These are phyloP conservation scores for Agriotes lineatus DNA, from an alignment of 2,888 invertebrate species.

Conservation along the genomic window DNA sequence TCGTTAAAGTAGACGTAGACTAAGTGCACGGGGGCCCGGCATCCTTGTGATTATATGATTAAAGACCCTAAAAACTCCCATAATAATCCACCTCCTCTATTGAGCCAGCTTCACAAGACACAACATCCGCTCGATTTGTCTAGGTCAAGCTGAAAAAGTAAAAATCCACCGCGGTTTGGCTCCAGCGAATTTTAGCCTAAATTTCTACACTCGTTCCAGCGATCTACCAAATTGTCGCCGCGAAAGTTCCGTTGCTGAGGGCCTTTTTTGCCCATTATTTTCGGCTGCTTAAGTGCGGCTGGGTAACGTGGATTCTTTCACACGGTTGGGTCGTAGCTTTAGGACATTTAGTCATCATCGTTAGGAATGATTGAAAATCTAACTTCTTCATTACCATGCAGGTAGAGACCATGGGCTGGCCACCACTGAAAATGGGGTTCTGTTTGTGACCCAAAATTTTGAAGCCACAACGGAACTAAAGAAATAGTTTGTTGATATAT, in stretches of 20 bases:
- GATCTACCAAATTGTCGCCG: neutral
- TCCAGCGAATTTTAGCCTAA: too few species aligned
- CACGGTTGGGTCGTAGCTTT: constrained; percentile 34
- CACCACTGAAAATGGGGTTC: too few species aligned
- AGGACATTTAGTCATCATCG: constrained; percentile 39
- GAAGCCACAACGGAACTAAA: too few species aligned
- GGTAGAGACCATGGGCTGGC: constrained; percentile 17
- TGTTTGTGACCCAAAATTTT: too few species aligned
- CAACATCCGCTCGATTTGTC: neutral
- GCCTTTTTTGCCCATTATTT: constrained; percentile 1
- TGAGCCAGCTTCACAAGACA: constrained; percentile 2
- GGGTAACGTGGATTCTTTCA: constrained; percentile 39
- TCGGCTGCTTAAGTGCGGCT: constrained; percentile 24
- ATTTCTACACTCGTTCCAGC: neutral
- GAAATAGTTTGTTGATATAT: too few species aligned
- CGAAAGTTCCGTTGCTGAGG: neutral
- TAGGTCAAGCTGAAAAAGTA: too few species aligned
- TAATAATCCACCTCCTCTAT: constrained; percentile 10
- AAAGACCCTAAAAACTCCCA: constrained; percentile 3
- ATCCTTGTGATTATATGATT: neutral
- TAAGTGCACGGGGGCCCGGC: neutral
- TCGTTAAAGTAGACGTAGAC: too few species aligned
- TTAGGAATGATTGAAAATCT: constrained; percentile 35
- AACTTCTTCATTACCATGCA: constrained; percentile 30
- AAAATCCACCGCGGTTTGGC: too few species aligned